phyloP scores from a whole-genome alignment of 2,888 invertebrate species.

The Lissocephala sabroskyi region DNA sequence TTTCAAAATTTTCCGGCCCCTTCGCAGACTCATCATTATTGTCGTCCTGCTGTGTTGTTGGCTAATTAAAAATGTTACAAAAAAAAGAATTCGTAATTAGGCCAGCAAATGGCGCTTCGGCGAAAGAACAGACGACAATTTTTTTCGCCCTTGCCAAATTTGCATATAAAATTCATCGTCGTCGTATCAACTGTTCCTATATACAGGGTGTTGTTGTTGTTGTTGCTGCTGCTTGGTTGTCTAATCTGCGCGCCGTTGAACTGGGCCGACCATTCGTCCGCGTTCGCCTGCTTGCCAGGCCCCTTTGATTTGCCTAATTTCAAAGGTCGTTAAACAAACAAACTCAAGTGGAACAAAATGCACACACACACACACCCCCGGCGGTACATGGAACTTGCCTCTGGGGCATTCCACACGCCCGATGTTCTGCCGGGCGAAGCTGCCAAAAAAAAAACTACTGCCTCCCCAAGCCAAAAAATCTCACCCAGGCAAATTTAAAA shows the following conservation, averaged over 20 bases:
- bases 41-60: too few species aligned
- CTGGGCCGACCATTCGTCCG: slow-evolving; percentile 19
- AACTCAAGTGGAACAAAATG: slow-evolving; percentile 70
- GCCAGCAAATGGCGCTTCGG: slow-evolving; percentile 41
- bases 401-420: too few species aligned
- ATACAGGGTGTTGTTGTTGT: slow-evolving; percentile 19
- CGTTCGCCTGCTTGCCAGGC: slow-evolving; percentile 18
- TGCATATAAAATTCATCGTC: slow-evolving; percentile 65
- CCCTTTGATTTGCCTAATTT: slow-evolving; percentile 66
- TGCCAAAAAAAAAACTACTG: slow-evolving; percentile 16
- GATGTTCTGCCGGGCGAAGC: slow-evolving; percentile 22
- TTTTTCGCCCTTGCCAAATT: slow-evolving; percentile 40
- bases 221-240: slow-evolving; percentile 17
- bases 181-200: slow-evolving; percentile 59
- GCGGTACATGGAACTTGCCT: background rate
- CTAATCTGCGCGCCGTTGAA: slow-evolving; percentile 37
- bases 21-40: too few species aligned
- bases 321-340: slow-evolving; percentile 71
- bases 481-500: background rate
- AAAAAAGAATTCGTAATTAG: slow-evolving; percentile 56
- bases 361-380: slow-evolving; percentile 13
- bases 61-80: slow-evolving; percentile 44
- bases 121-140: too few species aligned
- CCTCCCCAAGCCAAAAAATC: background rate
- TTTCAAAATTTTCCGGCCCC: too few species aligned